A percentile compares a stretch with the other conserved stretches of the same genome.
phyloP scores from a whole-genome alignment of 2,113 vertebrate species.

The Myrmecophaga tridactyla region DNA sequence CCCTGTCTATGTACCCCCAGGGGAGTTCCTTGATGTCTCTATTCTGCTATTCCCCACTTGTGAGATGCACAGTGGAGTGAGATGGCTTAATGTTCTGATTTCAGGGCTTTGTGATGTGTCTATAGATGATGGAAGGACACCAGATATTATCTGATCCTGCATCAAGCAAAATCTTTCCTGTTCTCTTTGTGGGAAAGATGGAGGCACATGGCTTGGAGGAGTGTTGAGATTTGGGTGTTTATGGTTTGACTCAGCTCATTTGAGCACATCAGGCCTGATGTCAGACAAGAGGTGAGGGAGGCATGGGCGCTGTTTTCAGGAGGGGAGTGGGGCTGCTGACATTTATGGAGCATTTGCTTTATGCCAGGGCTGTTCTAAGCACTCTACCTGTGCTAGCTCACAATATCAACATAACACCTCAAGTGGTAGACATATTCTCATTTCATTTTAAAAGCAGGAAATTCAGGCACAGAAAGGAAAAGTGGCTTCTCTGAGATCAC shows the following conservation, averaged over 20 bases:
- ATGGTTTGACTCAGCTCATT: neutral
- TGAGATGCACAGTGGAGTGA: neutral
- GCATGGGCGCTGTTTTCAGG: neutral
- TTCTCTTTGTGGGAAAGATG: neutral
- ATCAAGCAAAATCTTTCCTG: neutral
- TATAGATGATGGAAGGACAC: neutral
- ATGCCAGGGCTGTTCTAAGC: neutral
- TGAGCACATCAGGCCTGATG: neutral
- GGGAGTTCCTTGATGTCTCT: neutral
- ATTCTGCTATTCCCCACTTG: neutral
- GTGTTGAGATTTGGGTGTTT: neutral
- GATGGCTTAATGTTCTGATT: neutral
- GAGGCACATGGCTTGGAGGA: neutral
- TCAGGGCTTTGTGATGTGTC: neutral
- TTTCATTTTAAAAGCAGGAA: neutral
- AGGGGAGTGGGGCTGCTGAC: neutral
- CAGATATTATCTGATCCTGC: neutral
- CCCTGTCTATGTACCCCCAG: neutral
- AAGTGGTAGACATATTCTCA: neutral
- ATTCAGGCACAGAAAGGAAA: neutral
- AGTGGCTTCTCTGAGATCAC: neutral
- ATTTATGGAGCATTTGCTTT: neutral
- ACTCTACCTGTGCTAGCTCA: neutral
- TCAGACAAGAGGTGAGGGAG: neutral
- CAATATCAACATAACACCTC: neutral